phyloP scores from a whole-genome alignment of 2,888 invertebrate species.

The Sclerodermus sp. region DNA sequence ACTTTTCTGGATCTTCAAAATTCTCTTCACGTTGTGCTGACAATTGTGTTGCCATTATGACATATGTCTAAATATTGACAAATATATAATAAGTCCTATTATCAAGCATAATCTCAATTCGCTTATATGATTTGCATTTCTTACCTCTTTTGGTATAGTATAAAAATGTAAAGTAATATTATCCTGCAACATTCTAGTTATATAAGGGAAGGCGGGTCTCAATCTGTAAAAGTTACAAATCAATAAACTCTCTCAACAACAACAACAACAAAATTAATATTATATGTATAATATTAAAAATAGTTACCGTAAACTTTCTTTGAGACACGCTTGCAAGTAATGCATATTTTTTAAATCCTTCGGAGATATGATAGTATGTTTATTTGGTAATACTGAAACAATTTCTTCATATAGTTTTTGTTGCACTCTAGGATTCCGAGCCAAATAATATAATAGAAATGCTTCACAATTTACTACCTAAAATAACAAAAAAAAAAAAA shows the following conservation, averaged over 20 bases:
- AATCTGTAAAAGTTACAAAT: slow-evolving; percentile 55
- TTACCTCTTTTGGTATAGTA: slow-evolving; percentile 57
- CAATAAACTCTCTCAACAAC: too few species aligned
- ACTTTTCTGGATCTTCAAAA: slow-evolving; percentile 66
- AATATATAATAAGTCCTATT: background rate
- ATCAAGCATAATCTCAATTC: background rate
- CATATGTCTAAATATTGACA: slow-evolving; percentile 56
- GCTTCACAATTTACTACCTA: slow-evolving; percentile 66
- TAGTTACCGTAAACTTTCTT: slow-evolving; percentile 65
- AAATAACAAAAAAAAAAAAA: slow-evolving; percentile 20
- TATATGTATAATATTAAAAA: background rate
- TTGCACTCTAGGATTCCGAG: slow-evolving; percentile 68
- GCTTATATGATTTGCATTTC: slow-evolving; percentile 7
- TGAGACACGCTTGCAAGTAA: slow-evolving; percentile 68
- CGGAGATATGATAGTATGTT: slow-evolving; percentile 44
- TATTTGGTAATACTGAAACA: slow-evolving; percentile 41
- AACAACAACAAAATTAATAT: too few species aligned
- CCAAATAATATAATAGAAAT: slow-evolving; percentile 69
- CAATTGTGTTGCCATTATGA: slow-evolving; percentile 69
- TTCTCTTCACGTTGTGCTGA: slow-evolving; percentile 66
- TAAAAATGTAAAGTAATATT: slow-evolving; percentile 67
- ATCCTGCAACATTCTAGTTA: slow-evolving; percentile 64
- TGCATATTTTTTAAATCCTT: slow-evolving; percentile 51
- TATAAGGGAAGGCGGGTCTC: slow-evolving; percentile 67
- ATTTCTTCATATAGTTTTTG: slow-evolving; percentile 67